A percentile compares a stretch with the other conserved stretches of the same genome.
Conservation (phyloP, 2,113 vertebrate genomes). For the Numida meleagris region DNA sequence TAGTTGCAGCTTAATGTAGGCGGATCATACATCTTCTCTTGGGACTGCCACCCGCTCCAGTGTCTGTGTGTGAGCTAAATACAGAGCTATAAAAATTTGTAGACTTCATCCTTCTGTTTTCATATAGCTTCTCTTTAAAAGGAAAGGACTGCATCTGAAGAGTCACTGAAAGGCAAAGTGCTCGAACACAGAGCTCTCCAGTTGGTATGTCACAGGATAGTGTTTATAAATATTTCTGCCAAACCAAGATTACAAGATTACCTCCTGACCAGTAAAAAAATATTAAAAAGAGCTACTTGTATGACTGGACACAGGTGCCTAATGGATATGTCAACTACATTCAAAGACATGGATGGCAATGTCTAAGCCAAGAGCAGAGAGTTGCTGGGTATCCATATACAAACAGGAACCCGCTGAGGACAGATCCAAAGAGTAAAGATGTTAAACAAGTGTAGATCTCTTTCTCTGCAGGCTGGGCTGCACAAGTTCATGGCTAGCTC, state of each 20-base stretch:
- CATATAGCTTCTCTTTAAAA: background rate
- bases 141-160: background rate
- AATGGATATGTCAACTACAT: background rate
- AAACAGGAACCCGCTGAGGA: background rate
- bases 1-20: background rate
- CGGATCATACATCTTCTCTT: background rate
- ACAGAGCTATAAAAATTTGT: constrained; percentile 33
- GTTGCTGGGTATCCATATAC: background rate
- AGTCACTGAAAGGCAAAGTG: background rate
- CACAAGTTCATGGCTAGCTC: background rate
- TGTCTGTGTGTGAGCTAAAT: constrained; percentile 4
- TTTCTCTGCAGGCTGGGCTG: background rate
- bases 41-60: background rate
- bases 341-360: background rate
- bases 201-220: background rate
- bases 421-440: background rate
- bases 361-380: background rate
- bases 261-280: background rate
- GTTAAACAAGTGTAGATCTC: background rate
- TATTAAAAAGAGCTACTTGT: background rate
- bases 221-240: background rate
- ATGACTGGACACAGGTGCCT: background rate
- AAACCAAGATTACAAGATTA: background rate
- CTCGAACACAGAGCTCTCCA: background rate
- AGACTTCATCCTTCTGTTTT: background rate